phyloP scores from a whole-genome alignment of 2,888 invertebrate species.

The Volucella bombylans region DNA sequence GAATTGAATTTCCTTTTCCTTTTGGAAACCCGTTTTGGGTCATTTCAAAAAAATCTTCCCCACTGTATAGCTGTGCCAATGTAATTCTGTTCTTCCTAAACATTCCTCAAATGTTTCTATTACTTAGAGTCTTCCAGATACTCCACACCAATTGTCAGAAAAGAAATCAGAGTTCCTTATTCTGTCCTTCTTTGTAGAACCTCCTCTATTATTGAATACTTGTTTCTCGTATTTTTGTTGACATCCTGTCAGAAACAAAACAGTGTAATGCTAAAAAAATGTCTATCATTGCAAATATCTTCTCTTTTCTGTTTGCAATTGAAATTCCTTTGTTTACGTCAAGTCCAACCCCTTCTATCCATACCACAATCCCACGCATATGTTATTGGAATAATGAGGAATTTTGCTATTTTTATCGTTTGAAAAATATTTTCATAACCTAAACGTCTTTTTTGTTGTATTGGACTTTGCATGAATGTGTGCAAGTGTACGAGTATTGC shows the following conservation, averaged over 20 bases:
- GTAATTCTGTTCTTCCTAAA: too few relatives aligned
- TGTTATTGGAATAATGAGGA: not conserved
- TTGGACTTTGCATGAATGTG: not conserved
- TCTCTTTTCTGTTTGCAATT: conserved; percentile 19
- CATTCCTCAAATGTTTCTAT: too few relatives aligned
- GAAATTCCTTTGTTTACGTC: conserved; percentile 18
- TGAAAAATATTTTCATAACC: conserved; percentile 38
- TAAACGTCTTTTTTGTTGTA: not conserved
- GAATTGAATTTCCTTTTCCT: too few relatives aligned
- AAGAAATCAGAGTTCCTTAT: not conserved
- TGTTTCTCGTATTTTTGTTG: not conserved
- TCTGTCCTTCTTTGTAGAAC: not conserved
- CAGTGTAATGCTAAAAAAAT: conserved; percentile 6
- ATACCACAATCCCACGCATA: not conserved
- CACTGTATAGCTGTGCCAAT: too few relatives aligned
- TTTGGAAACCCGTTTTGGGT: too few relatives aligned
- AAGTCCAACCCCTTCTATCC: too few relatives aligned
- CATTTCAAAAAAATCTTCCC: too few relatives aligned
- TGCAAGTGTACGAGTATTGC: conserved; percentile 23
- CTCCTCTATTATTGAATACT: too few relatives aligned
- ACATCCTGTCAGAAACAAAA: conserved; percentile 10
- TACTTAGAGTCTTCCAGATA: too few relatives aligned
- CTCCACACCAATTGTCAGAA: not conserved
- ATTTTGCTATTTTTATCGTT: conserved; percentile 19
- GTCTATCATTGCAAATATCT: conserved; percentile 33